Evolutionary conservation across 2,113 vertebrate species (phyloP).

Genomic region (Lagopus muta): DNA sequence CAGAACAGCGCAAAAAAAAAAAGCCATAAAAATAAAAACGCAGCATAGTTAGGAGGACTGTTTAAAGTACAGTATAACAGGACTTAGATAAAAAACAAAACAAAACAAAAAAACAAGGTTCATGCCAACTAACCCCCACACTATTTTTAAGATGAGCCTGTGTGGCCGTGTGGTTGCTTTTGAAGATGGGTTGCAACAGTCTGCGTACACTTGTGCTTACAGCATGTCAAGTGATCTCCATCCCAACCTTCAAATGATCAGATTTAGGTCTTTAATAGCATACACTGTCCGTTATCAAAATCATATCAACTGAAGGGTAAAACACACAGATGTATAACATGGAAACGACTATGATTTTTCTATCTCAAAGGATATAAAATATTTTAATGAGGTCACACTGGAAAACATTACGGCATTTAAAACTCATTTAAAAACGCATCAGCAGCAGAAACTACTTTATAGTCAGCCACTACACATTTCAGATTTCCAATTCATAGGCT

Average conservation of each 20-base stretch:
- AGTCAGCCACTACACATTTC: slow-evolving; percentile 66
- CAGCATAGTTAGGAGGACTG: slow-evolving; percentile 80
- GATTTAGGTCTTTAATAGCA: slow-evolving; percentile 62
- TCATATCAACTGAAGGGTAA: slow-evolving; percentile 52
- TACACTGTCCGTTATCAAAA: slow-evolving; percentile 44
- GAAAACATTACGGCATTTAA: slow-evolving; percentile 64
- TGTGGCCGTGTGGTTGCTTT: slow-evolving; percentile 64
- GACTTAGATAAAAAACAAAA: not conserved
- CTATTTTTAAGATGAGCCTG: slow-evolving; percentile 34
- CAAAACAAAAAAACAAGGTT: slow-evolving; percentile 42
- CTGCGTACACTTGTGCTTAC: slow-evolving; percentile 44
- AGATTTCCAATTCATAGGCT: slow-evolving; percentile 53
- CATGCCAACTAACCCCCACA: slow-evolving; percentile 68
- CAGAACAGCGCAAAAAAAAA: slow-evolving; percentile 78
- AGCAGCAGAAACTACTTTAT: slow-evolving; percentile 73
- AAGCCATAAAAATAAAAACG: slow-evolving; percentile 75
- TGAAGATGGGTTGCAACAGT: slow-evolving; percentile 67
- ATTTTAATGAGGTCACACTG: slow-evolving; percentile 69
- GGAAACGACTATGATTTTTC: slow-evolving; percentile 40
- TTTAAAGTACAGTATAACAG: slow-evolving; percentile 65
- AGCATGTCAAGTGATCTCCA: slow-evolving; percentile 77
- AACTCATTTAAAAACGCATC: slow-evolving; percentile 63
- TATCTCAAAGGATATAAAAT: slow-evolving; percentile 61
- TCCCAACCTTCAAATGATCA: slow-evolving; percentile 58
- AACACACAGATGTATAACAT: slow-evolving; percentile 46